phyloP scores from a whole-genome alignment of 2,888 invertebrate genomes.

The Drosophila hamatofila region DNA sequence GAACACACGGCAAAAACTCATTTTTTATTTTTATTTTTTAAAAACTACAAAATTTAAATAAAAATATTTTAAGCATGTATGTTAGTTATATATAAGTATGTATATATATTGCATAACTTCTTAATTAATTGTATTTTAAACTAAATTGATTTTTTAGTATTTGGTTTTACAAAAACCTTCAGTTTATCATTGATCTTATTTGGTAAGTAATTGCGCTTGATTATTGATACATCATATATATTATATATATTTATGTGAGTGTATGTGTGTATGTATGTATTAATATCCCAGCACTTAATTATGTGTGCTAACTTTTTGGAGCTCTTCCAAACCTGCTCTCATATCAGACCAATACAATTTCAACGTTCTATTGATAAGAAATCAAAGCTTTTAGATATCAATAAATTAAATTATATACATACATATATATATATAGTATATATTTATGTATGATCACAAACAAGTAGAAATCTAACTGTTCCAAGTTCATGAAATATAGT shows the following conservation, averaged over 20 bases:
- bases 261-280: not conserved
- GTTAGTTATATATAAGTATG: not conserved
- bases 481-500: not conserved
- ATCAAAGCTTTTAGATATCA: conserved; percentile 20
- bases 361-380: conserved; percentile 36
- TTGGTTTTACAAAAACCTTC: conserved; percentile 46
- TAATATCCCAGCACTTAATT: conserved; percentile 10
- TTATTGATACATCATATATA: conserved; percentile 31
- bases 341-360: conserved; percentile 33
- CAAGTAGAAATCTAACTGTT: not conserved
- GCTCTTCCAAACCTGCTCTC: conserved; percentile 8
- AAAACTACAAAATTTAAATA: conserved; percentile 7
- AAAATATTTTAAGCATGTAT: conserved; percentile 1
- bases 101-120: conserved; percentile 1
- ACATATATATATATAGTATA: not conserved
- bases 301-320: conserved; percentile 12
- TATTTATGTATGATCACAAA: conserved; percentile 10
- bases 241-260: conserved; percentile 7
- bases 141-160: conserved; percentile 15
- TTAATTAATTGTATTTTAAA: conserved; percentile 1
- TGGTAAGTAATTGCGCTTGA: conserved; percentile 52
- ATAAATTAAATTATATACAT: conserved; percentile 1
- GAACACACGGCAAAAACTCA: conserved; percentile 40
- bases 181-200: conserved; percentile 27
- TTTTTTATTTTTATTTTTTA: conserved; percentile 1